Evolutionary conservation across 2,797 vertebrate species (phyloP).

Genomic region (Myripristis murdjan): DNA sequence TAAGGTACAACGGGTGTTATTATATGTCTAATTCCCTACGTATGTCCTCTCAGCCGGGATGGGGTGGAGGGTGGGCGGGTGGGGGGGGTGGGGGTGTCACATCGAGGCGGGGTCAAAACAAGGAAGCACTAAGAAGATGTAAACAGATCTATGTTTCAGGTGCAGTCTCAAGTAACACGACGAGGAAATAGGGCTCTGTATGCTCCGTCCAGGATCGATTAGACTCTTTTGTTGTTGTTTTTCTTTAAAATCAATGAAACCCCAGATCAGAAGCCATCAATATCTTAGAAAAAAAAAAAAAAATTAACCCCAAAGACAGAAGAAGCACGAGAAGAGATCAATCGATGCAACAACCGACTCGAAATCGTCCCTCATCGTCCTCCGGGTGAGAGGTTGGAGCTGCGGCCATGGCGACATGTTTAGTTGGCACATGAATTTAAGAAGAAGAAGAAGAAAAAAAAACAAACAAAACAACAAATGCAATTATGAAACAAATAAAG

Average conservation of each 20-base stretch:
- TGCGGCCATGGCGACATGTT: slow-evolving; percentile 63
- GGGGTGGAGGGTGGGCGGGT: background rate
- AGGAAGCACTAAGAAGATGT: slow-evolving; percentile 73
- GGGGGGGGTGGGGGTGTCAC: slow-evolving; percentile 40
- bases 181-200: slow-evolving; percentile 38
- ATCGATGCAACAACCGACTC: background rate
- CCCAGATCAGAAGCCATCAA: background rate
- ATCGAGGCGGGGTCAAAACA: slow-evolving; percentile 66
- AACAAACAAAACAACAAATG: slow-evolving; percentile 27
- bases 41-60: slow-evolving; percentile 47
- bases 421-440: slow-evolving; percentile 75
- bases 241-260: background rate
- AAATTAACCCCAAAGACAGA: slow-evolving; percentile 29
- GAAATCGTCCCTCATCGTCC: slow-evolving; percentile 13
- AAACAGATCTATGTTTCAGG: slow-evolving; percentile 60
- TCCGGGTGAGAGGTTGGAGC: slow-evolving; percentile 27
- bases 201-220: slow-evolving; percentile 33
- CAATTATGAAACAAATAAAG: slow-evolving; percentile 49
- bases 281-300: slow-evolving; percentile 26
- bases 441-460: slow-evolving; percentile 45
- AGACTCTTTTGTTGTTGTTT: slow-evolving; percentile 25
- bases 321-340: slow-evolving; percentile 13
- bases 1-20: slow-evolving; percentile 71
- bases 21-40: slow-evolving; percentile 58
- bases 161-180: slow-evolving; percentile 44